These are phyloP conservation scores for Callospermophilus lateralis DNA, from an alignment of 2,113 vertebrate genomes.

Conservation along the genomic window DNA sequence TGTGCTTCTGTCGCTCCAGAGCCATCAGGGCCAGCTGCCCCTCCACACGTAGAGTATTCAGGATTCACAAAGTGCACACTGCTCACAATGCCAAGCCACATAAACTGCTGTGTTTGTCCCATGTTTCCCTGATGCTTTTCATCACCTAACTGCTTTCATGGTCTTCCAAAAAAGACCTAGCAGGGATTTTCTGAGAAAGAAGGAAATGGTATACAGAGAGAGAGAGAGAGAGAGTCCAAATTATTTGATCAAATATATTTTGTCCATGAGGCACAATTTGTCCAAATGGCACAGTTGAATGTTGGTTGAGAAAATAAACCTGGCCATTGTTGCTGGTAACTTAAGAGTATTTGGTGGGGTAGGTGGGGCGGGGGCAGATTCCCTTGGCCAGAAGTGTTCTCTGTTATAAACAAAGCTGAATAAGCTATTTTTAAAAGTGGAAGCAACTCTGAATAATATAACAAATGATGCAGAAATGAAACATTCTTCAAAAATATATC, in stretches of 20 bases:
- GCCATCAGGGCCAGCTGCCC: background rate
- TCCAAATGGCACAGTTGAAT: background rate
- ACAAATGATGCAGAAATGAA: conserved; percentile 24
- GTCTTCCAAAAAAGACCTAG: background rate
- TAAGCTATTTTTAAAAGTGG: background rate
- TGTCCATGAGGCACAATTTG: background rate
- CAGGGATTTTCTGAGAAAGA: background rate
- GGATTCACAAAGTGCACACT: background rate
- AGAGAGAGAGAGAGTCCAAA: background rate
- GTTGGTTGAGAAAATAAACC: background rate
- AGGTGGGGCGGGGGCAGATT: background rate
- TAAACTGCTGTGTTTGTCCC: background rate
- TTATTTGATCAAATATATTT: background rate
- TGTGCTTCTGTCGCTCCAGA: background rate
- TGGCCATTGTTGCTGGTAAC: background rate
- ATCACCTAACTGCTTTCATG: background rate
- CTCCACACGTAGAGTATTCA: background rate
- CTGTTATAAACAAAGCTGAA: background rate
- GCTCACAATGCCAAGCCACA: background rate
- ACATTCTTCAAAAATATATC: background rate
- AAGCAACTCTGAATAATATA: background rate
- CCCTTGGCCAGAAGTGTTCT: background rate
- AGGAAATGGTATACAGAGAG: too few species aligned
- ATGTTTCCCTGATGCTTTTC: background rate
- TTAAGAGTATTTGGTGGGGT: background rate